Base-by-base conservation (phyloP, 2,888 invertebrate genomes). In the Bedellia somnulentella region DNA sequence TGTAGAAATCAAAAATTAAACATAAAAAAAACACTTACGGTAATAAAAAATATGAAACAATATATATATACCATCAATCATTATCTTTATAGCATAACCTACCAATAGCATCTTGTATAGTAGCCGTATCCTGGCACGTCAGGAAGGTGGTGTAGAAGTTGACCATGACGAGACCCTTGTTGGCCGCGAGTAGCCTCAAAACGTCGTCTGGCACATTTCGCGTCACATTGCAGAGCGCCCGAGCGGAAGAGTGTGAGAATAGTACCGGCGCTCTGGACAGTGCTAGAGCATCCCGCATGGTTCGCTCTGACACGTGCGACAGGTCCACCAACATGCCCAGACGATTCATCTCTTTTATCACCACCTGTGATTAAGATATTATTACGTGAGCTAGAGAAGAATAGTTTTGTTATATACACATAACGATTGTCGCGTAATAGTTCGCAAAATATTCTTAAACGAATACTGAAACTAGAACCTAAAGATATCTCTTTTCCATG, bases 301-400 rank as follows among this genome's bases (percentile, higher is more conserved):
- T 90, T 31, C 83, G 80, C 80, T 71, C 73, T 4, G 89, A 88
- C 30, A 90, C 89, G 63, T 92, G 89, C 5, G 87, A 87, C 42
- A 89, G 62, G 57, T 93, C 92, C 39, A 92, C 87, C 57, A 92
- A 80, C 89, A 92, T 92, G 15, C 92, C 92, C 36, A 92, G 76
- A 3, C 91, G 83, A 70, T 92, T 92, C 91, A 92, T 91, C 71
- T 92, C 92, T 46, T 83, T 84, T 38, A 91, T 83, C 45, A 91
- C 84, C 48, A 82, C 82, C 86, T 87, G 68, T 4, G 13, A 12
- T 10, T n/a, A n/a, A n/a, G n/a, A n/a, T n/a, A n/a, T n/a, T n/a
- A n/a, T n/a, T n/a, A n/a, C n/a, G n/a, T n/a, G n/a, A n/a, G n/a
- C n/a, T n/a, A n/a, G 12, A 24, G 10, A 10, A 14, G 14, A 26